Conservation (phyloP, 2,113 vertebrate genomes). For the Phodopus roborovskii region DNA sequence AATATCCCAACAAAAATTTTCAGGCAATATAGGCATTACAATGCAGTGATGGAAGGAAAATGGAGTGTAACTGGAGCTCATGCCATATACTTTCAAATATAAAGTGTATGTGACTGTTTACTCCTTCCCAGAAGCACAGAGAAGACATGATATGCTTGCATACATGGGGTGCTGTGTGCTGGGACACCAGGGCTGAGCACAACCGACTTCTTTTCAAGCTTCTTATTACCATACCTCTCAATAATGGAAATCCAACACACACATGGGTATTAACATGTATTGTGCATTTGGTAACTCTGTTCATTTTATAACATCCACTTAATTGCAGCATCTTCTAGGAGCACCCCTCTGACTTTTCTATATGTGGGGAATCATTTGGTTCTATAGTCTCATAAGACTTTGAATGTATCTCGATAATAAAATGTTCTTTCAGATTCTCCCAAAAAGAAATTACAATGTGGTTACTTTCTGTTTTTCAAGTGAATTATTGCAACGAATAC, state of each 20-base stretch:
- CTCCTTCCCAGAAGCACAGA: neutral
- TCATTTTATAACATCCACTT: neutral
- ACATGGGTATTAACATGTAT: neutral
- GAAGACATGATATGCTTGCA: rapidly evolving
- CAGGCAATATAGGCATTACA: no score
- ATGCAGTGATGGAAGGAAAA: neutral
- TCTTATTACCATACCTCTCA: rapidly evolving
- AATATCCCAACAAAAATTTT: no score
- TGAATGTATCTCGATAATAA: neutral
- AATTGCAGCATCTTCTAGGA: neutral
- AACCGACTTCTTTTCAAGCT: no score
- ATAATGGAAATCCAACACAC: neutral
- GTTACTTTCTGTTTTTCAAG: no score
- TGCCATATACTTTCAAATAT: rapidly evolving
- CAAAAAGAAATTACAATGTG: neutral
- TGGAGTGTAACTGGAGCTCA: rapidly evolving
- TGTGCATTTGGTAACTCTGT: neutral
- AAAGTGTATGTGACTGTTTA: rapidly evolving
- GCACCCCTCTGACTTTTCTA: neutral
- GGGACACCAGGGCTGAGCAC: rapidly evolving
- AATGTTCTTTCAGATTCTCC: neutral
- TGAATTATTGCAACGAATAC: no score
- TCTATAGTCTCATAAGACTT: rapidly evolving
- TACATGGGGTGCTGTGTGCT: rapidly evolving
- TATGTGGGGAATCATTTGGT: neutral